These are phyloP conservation scores for Euthynnus affinis DNA, from an alignment of 2,797 vertebrate genomes.

Conservation along the genomic window DNA sequence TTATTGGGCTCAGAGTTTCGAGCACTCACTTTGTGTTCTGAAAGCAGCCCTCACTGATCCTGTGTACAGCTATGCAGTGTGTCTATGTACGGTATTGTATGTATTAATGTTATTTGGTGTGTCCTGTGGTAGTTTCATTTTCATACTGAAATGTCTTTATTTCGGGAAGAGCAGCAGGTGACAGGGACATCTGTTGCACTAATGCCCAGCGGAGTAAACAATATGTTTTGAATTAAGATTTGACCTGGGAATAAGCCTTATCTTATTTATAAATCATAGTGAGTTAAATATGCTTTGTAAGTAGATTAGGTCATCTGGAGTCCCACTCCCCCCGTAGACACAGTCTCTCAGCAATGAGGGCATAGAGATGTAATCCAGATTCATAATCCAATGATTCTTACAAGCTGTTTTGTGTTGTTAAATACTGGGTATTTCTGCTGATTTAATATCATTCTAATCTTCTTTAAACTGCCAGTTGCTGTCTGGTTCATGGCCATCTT, in stretches of 20 bases:
- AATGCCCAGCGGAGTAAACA: conserved; percentile 80
- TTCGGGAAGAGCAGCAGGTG: conserved; percentile 24
- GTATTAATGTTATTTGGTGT: conserved; percentile 52
- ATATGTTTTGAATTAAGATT: conserved; percentile 87
- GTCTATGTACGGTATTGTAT: conserved; percentile 23
- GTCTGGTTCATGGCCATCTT: conserved; percentile 72
- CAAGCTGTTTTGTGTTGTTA: conserved; percentile 86
- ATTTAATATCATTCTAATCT: conserved; percentile 87
- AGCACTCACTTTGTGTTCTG: conserved; percentile 21
- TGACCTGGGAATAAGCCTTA: conserved; percentile 84
- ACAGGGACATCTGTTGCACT: conserved; percentile 81
- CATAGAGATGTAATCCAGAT: conserved; percentile 84
- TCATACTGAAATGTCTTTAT: conserved; percentile 60
- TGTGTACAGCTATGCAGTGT: conserved; percentile 8
- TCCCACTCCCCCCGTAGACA: conserved; percentile 26
- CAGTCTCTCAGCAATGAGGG: conserved; percentile 54
- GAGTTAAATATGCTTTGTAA: conserved; percentile 87
- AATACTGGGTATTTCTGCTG: conserved; percentile 84
- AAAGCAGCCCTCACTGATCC: conserved; percentile 14
- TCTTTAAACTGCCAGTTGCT: conserved; percentile 80
- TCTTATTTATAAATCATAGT: conserved; percentile 85
- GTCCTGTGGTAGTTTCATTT: conserved; percentile 53
- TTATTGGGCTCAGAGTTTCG: conserved; percentile 29
- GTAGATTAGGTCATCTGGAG: conserved; percentile 84
- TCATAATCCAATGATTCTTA: conserved; percentile 88